Evolutionary conservation across 2,888 invertebrate species (phyloP), one percentile per base, ranked within the genome.

Genomic region (Dicyrtoma fusca): DNA sequence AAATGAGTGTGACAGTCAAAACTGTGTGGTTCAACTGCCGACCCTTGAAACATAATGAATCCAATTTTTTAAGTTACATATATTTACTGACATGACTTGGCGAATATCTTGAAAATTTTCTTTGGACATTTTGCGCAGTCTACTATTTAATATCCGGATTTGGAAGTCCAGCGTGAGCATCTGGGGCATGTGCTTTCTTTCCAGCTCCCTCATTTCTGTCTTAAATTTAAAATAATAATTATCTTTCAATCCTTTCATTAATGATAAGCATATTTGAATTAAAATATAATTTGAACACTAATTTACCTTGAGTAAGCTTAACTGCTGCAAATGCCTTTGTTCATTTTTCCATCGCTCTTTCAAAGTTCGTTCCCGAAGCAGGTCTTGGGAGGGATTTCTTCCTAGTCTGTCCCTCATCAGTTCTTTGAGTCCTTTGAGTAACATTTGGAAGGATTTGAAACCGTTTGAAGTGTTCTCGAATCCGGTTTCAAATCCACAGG

Each of bases 81-180:
- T n/a, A n/a, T 55, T 57, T 21, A 11, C 55, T 62, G n/a, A 45
- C 57, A 51, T 68, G 19, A 61, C 71, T 34, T 55, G 6, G 10
- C 26, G 62, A 11, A 59, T 49, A 6, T 23, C 11, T 34, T n/a
- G 47, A 61, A 49, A 71, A 11, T 55, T 76, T 51, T 21, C 62
- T 13, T 66, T 66, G 0, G 64, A 26, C n/a, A 71, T 25, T 47
- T 71, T 34, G n/a, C 55, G 53, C 13, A 71, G 55, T 17, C 71
- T 10, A 44, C 57, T 64, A 19, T 53, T 44, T 1, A 71, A 23
- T 21, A 71, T 64, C 13, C 64, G 42, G 21, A 65, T 55, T 65
- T 71, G 71, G n/a, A 71, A 71, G 26, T 71, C 71, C 47, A 71
- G 25, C 0, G 71, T 64, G 0, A 68, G 25, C 55, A 68, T 68